phyloP scores from a whole-genome alignment of 2,888 invertebrate species.

The Spilarctia lutea region DNA sequence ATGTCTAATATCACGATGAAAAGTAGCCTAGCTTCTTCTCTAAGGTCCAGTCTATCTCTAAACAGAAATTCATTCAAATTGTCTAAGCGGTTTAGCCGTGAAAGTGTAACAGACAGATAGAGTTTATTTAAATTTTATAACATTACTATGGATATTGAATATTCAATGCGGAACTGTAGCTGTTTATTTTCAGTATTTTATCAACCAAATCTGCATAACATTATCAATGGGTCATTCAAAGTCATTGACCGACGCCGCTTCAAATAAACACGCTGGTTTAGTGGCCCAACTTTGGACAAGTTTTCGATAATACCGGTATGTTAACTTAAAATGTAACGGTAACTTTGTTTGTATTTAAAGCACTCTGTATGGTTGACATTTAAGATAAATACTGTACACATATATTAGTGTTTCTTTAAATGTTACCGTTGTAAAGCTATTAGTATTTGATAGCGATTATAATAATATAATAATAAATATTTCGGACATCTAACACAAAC shows the following conservation, averaged over 20 bases:
- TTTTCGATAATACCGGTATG: constrained; percentile 54
- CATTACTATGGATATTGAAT: background rate
- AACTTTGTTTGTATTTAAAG: constrained; percentile 36
- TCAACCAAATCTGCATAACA: background rate
- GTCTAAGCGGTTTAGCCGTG: no score
- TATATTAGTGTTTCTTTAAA: constrained; percentile 6
- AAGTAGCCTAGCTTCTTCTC: no score
- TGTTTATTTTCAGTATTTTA: background rate
- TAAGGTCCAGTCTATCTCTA: no score
- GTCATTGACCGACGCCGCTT: constrained; percentile 32
- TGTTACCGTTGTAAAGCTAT: background rate
- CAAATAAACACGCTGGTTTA: constrained; percentile 33
- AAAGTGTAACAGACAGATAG: no score
- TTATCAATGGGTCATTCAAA: background rate
- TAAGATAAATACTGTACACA: constrained; percentile 11
- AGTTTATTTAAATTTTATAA: no score
- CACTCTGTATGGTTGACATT: constrained; percentile 21
- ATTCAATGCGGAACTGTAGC: background rate
- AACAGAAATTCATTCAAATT: no score
- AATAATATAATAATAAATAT: no score
- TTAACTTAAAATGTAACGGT: constrained; percentile 48
- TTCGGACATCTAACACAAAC: no score
- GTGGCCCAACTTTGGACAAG: constrained; percentile 49
- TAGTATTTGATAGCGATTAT: no score
- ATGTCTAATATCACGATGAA: no score